Base-by-base conservation (phyloP, 2,888 invertebrate species). In the Ptilodon capucinus region DNA sequence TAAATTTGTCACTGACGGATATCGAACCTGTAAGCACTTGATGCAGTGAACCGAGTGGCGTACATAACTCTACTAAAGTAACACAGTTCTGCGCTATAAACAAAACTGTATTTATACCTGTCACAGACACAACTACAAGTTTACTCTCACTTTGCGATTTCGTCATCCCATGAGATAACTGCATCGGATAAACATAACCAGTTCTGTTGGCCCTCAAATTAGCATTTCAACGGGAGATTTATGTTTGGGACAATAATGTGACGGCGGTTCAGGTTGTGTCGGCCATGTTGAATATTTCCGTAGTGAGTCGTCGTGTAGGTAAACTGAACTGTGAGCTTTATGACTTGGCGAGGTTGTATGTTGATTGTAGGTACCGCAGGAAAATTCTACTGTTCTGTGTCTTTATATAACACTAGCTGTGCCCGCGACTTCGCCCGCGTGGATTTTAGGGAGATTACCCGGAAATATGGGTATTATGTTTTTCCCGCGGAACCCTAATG, bases 61-160 rank as follows among this genome's bases (percentile, higher is more conserved):
- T n/a, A n/a, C n/a, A n/a, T n/a, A 21, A 7, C 21, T 1, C 4
- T 21, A 21, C 7, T 2, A 21, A 6, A 21, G 21, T 21, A 4
- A 21, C 5, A 6, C 7, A n/a, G 2, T n/a, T n/a, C 11, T 0
- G 11, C n/a, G 11, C 3, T n/a, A 8, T 25, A 25, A 28, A 7
- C 17, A n/a, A n/a, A n/a, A n/a, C n/a, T n/a, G n/a, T n/a, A n/a
- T n/a, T n/a, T n/a, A n/a, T n/a, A n/a, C 21, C 13, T 19, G 11
- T 18, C 17, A 13, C 14, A 32, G 32, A 32, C 14, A 28, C 14
- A 32, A 14, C 32, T 14, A 36, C n/a, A 36, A 36, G 36, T 36
- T 36, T 18, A 40, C 40, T 40, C 40, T 40, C 40, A 25, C 40
- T 38, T 38, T n/a, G 23, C 39, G 11, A 16, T 40, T 40, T 40